Percentiles rank a stretch among this genome's conserved stretches.
Conservation (phyloP, 2,888 invertebrate species). For the Tenthredo distinguenda region DNA sequence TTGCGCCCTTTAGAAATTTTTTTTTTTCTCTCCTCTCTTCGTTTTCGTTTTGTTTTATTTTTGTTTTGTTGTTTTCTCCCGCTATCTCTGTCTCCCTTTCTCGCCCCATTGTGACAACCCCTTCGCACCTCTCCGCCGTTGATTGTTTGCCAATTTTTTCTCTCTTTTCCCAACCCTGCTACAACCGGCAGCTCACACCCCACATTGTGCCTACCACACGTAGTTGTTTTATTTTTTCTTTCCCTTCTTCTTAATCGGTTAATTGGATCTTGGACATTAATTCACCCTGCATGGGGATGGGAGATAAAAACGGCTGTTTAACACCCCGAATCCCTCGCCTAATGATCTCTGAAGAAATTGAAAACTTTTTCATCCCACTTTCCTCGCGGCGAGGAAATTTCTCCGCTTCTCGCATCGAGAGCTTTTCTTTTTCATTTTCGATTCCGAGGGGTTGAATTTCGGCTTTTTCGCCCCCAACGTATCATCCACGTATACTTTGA, state of each 20-base stretch:
- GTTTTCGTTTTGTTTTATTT: background rate
- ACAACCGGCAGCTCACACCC: background rate
- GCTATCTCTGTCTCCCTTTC: background rate
- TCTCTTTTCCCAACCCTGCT: background rate
- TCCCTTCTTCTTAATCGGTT: background rate
- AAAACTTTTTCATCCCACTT: background rate
- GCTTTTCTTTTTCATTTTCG: background rate
- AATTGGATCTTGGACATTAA: background rate
- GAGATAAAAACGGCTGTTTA: background rate
- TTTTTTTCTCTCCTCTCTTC: background rate
- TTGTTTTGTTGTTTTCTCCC: background rate
- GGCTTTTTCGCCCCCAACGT: background rate
- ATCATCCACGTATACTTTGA: too few relatives aligned
- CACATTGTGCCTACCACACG: background rate
- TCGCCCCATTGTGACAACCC: background rate
- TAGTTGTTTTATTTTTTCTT: background rate
- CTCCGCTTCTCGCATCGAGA: background rate
- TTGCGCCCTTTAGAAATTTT: background rate
- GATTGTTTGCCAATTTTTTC: slow-evolving; percentile 31
- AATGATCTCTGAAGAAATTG: background rate
- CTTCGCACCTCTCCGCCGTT: slow-evolving; percentile 3
- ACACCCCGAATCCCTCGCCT: background rate
- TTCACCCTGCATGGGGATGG: background rate
- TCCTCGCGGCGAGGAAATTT: background rate
- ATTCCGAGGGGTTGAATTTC: background rate